Base-by-base conservation (phyloP, 2,113 vertebrate genomes). In the Pelvicachromis taeniatus region DNA sequence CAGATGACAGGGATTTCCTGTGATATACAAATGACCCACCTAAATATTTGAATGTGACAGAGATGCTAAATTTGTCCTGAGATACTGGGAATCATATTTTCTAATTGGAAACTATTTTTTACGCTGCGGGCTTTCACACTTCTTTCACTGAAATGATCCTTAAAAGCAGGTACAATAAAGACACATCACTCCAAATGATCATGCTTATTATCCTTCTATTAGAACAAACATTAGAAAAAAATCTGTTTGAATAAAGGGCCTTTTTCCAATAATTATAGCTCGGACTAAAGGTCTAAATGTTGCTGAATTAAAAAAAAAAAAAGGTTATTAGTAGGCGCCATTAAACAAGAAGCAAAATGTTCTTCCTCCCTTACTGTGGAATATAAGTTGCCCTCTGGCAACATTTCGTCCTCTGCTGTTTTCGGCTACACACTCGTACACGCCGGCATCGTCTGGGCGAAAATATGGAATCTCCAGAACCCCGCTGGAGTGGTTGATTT, bases 391-490 rank as follows among this genome's bases (percentile, higher is more conserved):
- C 77, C 97, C 97, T 95, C 93, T 96, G 70, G 96, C 97, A 81
- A 93, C 81, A 81, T 96, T 97, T 87, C 56, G 93, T 92, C 97
- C 97, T 90, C 96, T 93, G 80, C 92, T 93, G 89, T 98, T 99
- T 91, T 95, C 96, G 4, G 97, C 96, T 0, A 89, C 42, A 42
- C 97, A 99, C 87, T 97, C 97, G 3, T 97, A 98, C 87, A 91
- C 84, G 2, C 96, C 97, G 80, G 97, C 97, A 33, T 99, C 98
- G 90, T 98, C 97, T 56, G 96, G 95, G 70, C 96, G 96, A 88
- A 98, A 96, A 61, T 96, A 95, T 50, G 97, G 97, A 87, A 98
- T 98, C 94, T 97, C 96, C 70, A 98, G 96, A 87, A 97, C 95
- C 78, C 96, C 96, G 42, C 95, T 96, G 61, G 93, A 95, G 93